Evolutionary conservation across 2,888 invertebrate species (phyloP), one percentile per base, ranked within the genome.

Genomic region (Trissoscelio sp.): DNA sequence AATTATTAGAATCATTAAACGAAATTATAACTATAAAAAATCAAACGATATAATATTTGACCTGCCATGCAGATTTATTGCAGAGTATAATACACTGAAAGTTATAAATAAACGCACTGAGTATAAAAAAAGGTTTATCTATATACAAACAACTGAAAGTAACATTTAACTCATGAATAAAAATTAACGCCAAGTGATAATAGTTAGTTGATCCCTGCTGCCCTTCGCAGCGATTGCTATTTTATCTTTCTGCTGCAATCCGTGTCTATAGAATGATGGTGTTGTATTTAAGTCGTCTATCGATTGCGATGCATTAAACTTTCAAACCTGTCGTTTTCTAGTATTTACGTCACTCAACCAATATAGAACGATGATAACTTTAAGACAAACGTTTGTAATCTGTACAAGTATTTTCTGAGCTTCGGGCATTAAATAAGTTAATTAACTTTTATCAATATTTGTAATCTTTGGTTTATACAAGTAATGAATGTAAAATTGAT

Each of bases 251-350:
- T 12, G 55, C n/a, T 20, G 34, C 20, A 83, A 80, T 84, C 66
- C 78, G 53, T 58, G 80, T 81, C 83, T 84, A 79, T 83, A 84
- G 85, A 55, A 81, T 81, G 83, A 84, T 84, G 81, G 82, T 87
- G 75, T 83, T 85, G 86, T 88, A 88, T 88, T 88, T 87, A 87
- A 87, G 88, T 86, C 83, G 83, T 64, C 77, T 83, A 87, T 88
- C 88, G 88, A 89, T 87, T 62, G 84, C 82, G 73, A 79, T 64
- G 83, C 85, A 88, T 88, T 83, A 88, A 88, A 86, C 81, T 87
- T 88, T 85, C 85, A 87, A 83, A 75, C 82, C 69, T 82, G 64
- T 81, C 83, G 70, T 86, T 88, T 88, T 85, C 85, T 87, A 84
- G 83, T 86, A 83, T 83, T 72, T 67, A 83, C 66, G 64, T 73